These are phyloP conservation scores for Cyclopterus lumpus DNA, from an alignment of 2,797 vertebrate species.

Conservation along the genomic window DNA sequence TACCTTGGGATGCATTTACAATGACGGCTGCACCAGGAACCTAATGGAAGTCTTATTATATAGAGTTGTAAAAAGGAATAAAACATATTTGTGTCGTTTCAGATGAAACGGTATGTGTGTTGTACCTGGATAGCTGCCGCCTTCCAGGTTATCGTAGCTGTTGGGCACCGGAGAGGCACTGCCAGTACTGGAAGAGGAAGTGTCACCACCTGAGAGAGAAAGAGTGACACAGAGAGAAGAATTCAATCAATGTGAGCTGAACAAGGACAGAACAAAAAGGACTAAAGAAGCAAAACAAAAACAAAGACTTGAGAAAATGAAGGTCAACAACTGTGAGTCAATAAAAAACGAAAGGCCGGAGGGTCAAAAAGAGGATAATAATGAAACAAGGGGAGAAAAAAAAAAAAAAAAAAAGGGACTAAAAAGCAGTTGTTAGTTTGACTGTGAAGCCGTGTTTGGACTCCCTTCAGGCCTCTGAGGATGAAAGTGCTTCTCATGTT, in stretches of 20 bases:
- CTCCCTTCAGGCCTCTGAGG: slow-evolving; percentile 11
- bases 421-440: neutral
- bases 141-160: slow-evolving; percentile 94
- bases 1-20: too few relatives aligned
- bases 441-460: neutral
- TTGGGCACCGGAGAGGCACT: slow-evolving; percentile 93
- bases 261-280: neutral
- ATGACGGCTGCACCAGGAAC: neutral
- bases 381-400: neutral
- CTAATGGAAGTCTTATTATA: neutral
- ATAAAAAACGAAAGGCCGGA: neutral
- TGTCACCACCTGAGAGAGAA: slow-evolving; percentile 87
- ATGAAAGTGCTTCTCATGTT: neutral
- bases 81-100: neutral
- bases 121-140: slow-evolving; percentile 91
- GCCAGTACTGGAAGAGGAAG: slow-evolving; percentile 93
- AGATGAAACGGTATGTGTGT: neutral
- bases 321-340: neutral
- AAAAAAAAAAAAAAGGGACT: slow-evolving; percentile 2
- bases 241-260: neutral
- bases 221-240: neutral
- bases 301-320: neutral
- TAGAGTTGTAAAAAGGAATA: neutral
- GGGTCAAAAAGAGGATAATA: neutral
- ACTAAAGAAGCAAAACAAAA: neutral